phyloP scores from a whole-genome alignment of 2,888 invertebrate species.

The Microdon myrmicae region DNA sequence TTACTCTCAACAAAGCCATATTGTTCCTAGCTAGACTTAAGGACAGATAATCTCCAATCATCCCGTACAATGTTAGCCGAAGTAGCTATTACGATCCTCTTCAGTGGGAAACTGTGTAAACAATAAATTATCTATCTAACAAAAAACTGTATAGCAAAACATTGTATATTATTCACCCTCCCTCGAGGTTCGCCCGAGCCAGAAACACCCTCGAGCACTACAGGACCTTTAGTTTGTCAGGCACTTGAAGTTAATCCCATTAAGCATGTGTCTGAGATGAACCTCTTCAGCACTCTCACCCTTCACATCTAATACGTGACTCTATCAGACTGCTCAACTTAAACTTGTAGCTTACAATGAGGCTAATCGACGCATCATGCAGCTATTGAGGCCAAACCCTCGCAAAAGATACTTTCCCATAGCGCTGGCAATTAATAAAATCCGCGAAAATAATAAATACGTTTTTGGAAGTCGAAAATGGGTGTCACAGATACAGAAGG shows the following conservation, averaged over 20 bases:
- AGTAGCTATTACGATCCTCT: slow-evolving; percentile 33
- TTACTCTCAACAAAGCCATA: slow-evolving; percentile 20
- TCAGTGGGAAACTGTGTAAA: slow-evolving; percentile 51
- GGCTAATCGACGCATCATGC: slow-evolving; percentile 65
- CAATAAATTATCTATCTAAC: slow-evolving; percentile 48
- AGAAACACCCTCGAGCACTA: too few relatives aligned
- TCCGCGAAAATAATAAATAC: slow-evolving; percentile 43
- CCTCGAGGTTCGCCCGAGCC: background rate
- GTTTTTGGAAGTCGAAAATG: too few relatives aligned
- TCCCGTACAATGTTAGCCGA: slow-evolving; percentile 5
- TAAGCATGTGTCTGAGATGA: slow-evolving; percentile 45
- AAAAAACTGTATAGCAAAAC: slow-evolving; percentile 50
- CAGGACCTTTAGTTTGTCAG: slow-evolving; percentile 42
- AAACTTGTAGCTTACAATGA: slow-evolving; percentile 59
- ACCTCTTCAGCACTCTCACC: slow-evolving; percentile 20
- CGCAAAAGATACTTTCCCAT: slow-evolving; percentile 38
- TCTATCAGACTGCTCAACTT: slow-evolving; percentile 18
- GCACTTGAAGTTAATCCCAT: slow-evolving; percentile 47
- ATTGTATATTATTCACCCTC: slow-evolving; percentile 33
- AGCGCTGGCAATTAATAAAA: slow-evolving; percentile 48
- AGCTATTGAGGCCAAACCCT: slow-evolving; percentile 9
- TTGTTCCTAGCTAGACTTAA: slow-evolving; percentile 35
- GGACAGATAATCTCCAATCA: slow-evolving; percentile 46
- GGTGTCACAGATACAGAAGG: background rate
- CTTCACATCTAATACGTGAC: slow-evolving; percentile 6